Evolutionary conservation across 2,113 vertebrate species (phyloP).

Genomic region (Cygnus buccinator): DNA sequence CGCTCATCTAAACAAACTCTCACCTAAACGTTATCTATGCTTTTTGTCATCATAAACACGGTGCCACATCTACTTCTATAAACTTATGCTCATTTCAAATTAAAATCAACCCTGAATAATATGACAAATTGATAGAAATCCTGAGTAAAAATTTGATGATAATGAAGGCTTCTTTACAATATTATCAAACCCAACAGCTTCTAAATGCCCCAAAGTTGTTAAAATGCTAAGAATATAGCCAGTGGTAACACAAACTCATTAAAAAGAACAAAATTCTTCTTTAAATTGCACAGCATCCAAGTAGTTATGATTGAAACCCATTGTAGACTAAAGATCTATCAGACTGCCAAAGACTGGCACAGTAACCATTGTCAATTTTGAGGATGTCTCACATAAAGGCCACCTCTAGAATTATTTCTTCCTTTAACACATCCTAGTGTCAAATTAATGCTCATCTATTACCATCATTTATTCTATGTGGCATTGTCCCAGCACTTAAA

Average conservation of each 20-base stretch:
- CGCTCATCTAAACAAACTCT: background rate
- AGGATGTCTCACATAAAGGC: background rate
- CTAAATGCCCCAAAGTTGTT: background rate
- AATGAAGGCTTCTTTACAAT: background rate
- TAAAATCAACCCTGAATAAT: background rate
- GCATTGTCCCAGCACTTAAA: slow-evolving; percentile 34
- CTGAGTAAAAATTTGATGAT: background rate
- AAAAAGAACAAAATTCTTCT: background rate
- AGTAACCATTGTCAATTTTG: background rate
- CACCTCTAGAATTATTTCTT: background rate
- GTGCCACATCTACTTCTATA: background rate
- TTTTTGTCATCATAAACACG: background rate
- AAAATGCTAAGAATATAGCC: background rate
- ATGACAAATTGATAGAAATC: background rate
- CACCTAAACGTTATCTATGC: background rate
- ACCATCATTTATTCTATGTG: background rate
- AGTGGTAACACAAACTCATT: background rate
- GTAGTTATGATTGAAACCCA: background rate
- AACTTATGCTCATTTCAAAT: background rate
- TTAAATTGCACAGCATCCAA: background rate
- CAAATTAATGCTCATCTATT: background rate
- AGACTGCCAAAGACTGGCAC: background rate
- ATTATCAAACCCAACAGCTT: background rate
- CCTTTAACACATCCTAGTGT: background rate
- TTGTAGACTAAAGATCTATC: background rate